Evolutionary conservation across 2,888 invertebrate genomes (phyloP), one percentile per base, ranked within the genome.

Genomic region (Ceratothoa steindachneri): DNA sequence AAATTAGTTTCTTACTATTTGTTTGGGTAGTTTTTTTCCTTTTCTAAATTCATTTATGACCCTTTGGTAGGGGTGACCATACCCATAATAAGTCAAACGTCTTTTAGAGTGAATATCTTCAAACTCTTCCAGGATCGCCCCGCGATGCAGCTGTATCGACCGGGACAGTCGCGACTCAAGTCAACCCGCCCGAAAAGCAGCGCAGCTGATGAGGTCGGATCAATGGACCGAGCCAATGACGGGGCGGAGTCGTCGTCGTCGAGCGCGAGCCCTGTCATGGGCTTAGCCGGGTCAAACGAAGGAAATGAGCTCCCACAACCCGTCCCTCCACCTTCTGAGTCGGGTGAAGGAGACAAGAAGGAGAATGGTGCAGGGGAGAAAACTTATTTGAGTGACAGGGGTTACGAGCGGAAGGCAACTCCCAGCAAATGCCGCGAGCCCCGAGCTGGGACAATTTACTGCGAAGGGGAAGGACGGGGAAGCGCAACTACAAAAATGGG

Each of bases 141-240:
- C 28, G 91, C 93, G 60, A 89, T 94, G 83, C 92, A 92, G 77
- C 92, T 95, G 81, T 95, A 95, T 84, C 90, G 94, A 81, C 95
- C 95, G 0, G 93, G 93, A 27, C 93, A 91, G 91, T 89, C 91
- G n/a, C 89, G 88, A 82, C 90, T 91, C 31, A 81, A 80, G 19
- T n/a, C n/a, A n/a, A 55, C 71, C n/a, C 75, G 76, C 22, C 73
- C 69, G 24, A 71, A 72, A 41, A 68, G 22, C 1, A 31, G 30
- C 30, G n/a, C n/a, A n/a, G n/a, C n/a, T n/a, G n/a, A n/a, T n/a
- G 29, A 60, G n/a, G 64, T 24, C 9, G 31, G 70, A 15, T 67
- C 5, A 66, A 68, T n/a, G 71, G 69, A 28, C 67, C 66, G 53
- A 28, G 69, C 52, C 22, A 73, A 72, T n/a, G 77, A 73, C 15